Evolutionary conservation across 2,888 invertebrate genomes (phyloP), one percentile per base, ranked within the genome.

Genomic region (Troglohyphantes excavatus): DNA sequence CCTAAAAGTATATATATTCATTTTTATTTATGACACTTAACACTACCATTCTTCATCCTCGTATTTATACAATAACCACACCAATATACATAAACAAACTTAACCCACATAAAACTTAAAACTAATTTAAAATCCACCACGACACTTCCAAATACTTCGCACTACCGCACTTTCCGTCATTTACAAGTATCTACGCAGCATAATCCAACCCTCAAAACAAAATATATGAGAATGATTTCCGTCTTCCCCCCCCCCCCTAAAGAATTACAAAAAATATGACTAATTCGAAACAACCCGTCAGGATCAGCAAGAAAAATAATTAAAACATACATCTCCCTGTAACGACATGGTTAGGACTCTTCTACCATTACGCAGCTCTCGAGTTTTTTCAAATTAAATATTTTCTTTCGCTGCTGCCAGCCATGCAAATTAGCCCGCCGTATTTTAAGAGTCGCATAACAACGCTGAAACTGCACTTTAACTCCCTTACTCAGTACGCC

Each of bases 371-470:
- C 33, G 39, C 61, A 27, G 26, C 23, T 29, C 53, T 67, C 26
- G 29, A 27, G 11, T 63, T 86, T 59, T 78, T 29, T 17, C 46
- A 19, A 63, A 63, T 39, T 73, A 46, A 59, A 68, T 61, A 70
- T 43, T 72, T 73, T 73, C 26, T 82, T 82, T 72, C 39, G 72
- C 27, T 17, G 72, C 27, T 17, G 13, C 53, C 39, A 27, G 29
- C 67, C 46, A 29, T 75, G 67, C 81, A 88, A 88, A 88, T 88
- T 88, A 88, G 68, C 67, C 73, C 59, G 17, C 68, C 43, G 61
- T 72, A 82, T 88, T 88, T 88, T 88, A 39, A 65, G 46, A 68
- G 43, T 53, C 29, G 27, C 73, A 46, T 82, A 88, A 88, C 88
- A 82, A 65, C 88, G n/a, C 67, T 13, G 43, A 88, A 73, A 82